Conservation (phyloP, 1,140 invertebrate genomes). For the Galendromus occidentalis region DNA sequence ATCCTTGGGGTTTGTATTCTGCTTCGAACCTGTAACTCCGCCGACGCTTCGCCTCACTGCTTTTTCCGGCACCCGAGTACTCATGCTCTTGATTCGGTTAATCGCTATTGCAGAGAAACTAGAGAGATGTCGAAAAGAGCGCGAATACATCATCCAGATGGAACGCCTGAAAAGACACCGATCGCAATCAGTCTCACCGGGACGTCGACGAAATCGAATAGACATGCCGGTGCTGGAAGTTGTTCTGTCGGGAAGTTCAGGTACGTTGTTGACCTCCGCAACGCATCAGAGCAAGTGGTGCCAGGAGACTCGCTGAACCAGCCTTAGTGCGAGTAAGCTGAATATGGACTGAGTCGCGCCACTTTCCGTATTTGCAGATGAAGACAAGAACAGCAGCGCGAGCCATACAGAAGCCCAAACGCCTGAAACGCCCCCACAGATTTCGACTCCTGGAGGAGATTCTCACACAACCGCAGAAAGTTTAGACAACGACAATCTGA, state of each 20-base stretch:
- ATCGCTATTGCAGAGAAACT: not conserved
- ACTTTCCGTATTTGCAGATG: not conserved
- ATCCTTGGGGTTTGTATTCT: too few relatives aligned
- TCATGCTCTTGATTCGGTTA: not conserved
- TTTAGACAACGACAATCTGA: not conserved
- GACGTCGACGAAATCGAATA: not conserved
- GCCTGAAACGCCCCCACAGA: not conserved
- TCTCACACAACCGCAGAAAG: conserved; percentile 4
- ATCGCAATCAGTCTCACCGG: not conserved
- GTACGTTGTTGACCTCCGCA: not conserved
- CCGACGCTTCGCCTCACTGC: too few relatives aligned
- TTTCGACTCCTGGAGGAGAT: not conserved
- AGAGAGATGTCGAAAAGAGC: not conserved
- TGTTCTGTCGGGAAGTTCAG: conserved; percentile 1
- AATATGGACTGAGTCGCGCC: too few relatives aligned
- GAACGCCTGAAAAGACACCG: conserved; percentile 6
- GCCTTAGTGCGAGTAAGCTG: too few relatives aligned
- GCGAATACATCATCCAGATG: not conserved
- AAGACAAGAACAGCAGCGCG: not conserved
- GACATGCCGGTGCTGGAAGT: conserved; percentile 2
- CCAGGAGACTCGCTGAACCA: too few relatives aligned
- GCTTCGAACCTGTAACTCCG: too few relatives aligned
- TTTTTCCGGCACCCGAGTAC: too few relatives aligned
- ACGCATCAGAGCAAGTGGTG: too few relatives aligned
- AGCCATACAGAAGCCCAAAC: not conserved